phyloP scores from a whole-genome alignment of 2,888 invertebrate species.

The Crepidodera aurea region DNA sequence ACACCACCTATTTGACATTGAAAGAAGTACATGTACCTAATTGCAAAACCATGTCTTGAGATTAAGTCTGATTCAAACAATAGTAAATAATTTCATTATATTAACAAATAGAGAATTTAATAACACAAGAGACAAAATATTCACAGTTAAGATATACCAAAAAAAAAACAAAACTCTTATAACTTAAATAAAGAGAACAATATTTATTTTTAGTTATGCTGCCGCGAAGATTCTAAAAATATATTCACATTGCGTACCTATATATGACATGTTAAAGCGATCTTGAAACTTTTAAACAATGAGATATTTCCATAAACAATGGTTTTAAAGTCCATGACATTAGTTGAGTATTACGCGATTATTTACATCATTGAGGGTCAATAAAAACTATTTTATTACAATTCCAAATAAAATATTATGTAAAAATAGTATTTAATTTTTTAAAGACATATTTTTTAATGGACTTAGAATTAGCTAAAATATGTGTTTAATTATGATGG shows the following conservation, averaged over 20 bases:
- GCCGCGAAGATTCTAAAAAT: neutral
- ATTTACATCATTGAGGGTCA: neutral
- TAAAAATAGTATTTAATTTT: too few relatives aligned
- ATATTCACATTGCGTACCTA: neutral
- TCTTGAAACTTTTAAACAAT: constrained; percentile 5
- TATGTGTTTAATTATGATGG: too few relatives aligned
- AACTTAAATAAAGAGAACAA: neutral
- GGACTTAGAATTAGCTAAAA: too few relatives aligned
- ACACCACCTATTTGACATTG: too few relatives aligned
- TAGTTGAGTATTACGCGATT: neutral
- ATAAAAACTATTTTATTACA: too few relatives aligned
- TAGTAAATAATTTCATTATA: neutral
- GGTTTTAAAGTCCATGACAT: neutral
- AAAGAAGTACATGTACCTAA: neutral
- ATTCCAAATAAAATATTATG: too few relatives aligned
- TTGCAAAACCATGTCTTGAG: constrained; percentile 1
- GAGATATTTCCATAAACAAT: neutral
- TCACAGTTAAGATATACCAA: too few relatives aligned
- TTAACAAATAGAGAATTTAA: neutral
- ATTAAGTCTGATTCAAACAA: neutral
- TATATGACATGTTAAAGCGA: neutral
- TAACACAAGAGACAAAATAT: too few relatives aligned
- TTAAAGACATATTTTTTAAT: too few relatives aligned
- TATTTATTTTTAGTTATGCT: neutral
- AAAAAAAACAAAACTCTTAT: too few relatives aligned